phyloP scores from a whole-genome alignment of 1,140 invertebrate genomes.

The Saccostrea echinata region DNA sequence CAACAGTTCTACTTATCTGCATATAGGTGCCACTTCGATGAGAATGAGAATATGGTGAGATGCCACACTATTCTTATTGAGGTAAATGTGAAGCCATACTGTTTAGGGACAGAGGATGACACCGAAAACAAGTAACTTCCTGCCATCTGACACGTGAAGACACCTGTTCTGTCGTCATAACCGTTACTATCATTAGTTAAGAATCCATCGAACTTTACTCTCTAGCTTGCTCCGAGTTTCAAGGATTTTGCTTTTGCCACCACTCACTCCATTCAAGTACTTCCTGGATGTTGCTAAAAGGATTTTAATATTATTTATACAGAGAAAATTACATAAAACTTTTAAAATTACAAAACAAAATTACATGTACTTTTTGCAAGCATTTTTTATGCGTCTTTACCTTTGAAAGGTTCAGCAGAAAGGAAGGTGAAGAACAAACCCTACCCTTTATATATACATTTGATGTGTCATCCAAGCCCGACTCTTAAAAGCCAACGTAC shows the following conservation, averaged over 20 bases:
- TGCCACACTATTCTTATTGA: neutral
- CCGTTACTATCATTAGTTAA: neutral
- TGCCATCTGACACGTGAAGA: neutral
- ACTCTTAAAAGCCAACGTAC: no score
- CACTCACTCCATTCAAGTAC: neutral
- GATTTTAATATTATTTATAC: no score
- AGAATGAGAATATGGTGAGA: neutral
- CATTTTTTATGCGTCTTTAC: no score
- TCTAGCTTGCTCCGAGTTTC: neutral
- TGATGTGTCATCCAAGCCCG: no score
- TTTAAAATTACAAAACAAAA: no score
- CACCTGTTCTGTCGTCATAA: neutral
- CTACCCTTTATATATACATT: no score
- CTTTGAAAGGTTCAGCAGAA: no score
- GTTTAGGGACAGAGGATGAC: neutral
- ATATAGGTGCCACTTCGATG: neutral
- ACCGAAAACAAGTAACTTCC: neutral
- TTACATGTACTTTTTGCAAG: no score
- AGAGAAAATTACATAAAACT: no score
- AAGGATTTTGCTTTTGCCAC: neutral
- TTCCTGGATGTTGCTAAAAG: no score
- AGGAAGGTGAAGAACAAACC: no score
- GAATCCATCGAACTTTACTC: neutral
- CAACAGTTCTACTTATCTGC: neutral
- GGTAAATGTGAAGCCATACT: neutral